phyloP scores from a whole-genome alignment of 1,140 invertebrate species.

The Drosophila nebulosa region DNA sequence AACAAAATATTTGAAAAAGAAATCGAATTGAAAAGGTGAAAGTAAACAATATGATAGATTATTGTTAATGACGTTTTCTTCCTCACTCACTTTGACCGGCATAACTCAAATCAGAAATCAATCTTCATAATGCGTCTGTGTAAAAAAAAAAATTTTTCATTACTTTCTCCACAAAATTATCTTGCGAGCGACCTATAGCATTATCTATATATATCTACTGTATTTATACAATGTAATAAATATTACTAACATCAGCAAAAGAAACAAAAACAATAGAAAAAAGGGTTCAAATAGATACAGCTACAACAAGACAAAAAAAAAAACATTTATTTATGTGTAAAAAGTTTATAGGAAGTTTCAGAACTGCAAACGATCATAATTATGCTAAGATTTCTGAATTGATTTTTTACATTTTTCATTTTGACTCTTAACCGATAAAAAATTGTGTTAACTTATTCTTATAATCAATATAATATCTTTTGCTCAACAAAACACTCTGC shows the following conservation, averaged over 20 bases:
- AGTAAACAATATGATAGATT: constrained; percentile 78
- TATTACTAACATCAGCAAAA: not conserved
- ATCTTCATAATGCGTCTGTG: not conserved
- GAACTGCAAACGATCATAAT: not conserved
- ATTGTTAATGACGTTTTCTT: constrained; percentile 66
- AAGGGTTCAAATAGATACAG: not conserved
- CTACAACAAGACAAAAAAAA: not conserved
- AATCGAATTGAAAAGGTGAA: constrained; percentile 71
- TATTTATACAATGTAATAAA: not conserved
- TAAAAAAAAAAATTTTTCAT: not conserved
- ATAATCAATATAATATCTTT: constrained; percentile 27
- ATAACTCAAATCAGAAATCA: constrained; percentile 1
- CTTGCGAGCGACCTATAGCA: not conserved
- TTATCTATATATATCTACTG: not conserved
- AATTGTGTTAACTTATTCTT: constrained; percentile 29
- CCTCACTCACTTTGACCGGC: constrained; percentile 25
- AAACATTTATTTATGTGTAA: not conserved
- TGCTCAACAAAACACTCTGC: constrained; percentile 57
- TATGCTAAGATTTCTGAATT: not conserved
- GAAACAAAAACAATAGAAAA: not conserved
- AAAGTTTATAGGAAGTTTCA: not conserved
- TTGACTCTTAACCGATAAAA: not conserved
- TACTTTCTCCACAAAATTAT: not conserved
- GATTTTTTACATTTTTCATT: not conserved
- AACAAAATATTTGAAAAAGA: constrained; percentile 64